Conservation (phyloP, 2,888 invertebrate genomes). For the Helobdella robusta region DNA sequence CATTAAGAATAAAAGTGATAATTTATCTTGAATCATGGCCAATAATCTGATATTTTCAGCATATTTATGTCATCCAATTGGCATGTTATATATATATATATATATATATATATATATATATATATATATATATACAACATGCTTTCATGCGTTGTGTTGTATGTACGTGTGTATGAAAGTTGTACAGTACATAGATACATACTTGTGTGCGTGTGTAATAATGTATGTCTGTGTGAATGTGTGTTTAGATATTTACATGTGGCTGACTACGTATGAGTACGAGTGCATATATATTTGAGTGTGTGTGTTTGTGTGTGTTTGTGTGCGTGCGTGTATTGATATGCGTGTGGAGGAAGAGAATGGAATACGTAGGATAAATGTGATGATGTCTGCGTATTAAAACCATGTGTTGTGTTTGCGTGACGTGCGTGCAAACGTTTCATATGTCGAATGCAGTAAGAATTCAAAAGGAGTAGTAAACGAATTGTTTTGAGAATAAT, state of each 20-base stretch:
- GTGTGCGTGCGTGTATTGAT: background rate
- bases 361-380: too few species aligned
- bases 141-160: too few species aligned
- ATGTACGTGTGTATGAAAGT: constrained; percentile 11
- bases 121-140: constrained; percentile 4
- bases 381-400: too few species aligned
- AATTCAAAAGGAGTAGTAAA: too few species aligned
- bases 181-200: background rate
- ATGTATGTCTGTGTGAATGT: background rate
- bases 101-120: constrained; percentile 1
- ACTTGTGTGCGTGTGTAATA: background rate
- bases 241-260: constrained; percentile 24
- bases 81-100: background rate
- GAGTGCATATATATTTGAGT: background rate
- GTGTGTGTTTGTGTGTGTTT: background rate
- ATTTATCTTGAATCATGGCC: too few species aligned
- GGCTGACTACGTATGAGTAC: constrained; percentile 25
- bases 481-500: too few species aligned
- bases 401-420: too few species aligned
- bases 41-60: too few species aligned
- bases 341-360: constrained; percentile 24
- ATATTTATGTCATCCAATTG: too few species aligned
- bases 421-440: too few species aligned
- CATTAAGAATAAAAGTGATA: too few species aligned
- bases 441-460: too few species aligned